phyloP scores from a whole-genome alignment of 2,797 vertebrate species.

The Cuculus canorus region DNA sequence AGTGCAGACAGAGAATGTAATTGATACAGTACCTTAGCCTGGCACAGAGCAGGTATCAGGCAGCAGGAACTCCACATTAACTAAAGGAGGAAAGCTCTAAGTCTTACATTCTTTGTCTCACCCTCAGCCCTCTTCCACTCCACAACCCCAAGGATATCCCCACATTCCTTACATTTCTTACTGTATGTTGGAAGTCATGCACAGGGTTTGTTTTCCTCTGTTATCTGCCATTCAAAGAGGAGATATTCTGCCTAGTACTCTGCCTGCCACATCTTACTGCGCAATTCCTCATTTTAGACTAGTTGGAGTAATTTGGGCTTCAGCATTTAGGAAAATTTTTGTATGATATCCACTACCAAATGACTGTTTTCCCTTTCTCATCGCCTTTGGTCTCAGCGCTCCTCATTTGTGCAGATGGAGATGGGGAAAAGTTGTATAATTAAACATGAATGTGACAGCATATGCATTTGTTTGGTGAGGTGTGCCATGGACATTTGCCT shows the following conservation, averaged over 20 bases:
- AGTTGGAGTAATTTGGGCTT: background rate
- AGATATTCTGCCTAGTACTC: background rate
- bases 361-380: background rate
- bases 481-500: background rate
- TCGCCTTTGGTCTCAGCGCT: background rate
- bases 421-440: background rate
- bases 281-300: background rate
- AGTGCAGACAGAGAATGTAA: background rate
- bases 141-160: background rate
- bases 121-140: background rate
- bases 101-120: background rate
- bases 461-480: background rate
- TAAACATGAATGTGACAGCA: background rate
- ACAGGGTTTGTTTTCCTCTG: background rate
- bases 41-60: background rate
- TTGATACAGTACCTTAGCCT: background rate
- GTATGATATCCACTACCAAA: background rate
- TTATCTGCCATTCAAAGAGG: background rate
- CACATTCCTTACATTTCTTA: background rate
- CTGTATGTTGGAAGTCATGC: accelerated
- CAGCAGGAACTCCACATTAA: background rate
- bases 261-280: background rate
- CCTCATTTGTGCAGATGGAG: background rate
- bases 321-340: background rate
- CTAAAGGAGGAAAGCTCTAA: background rate